Base-by-base conservation (phyloP, 2,113 vertebrate species). In the Colius striatus region DNA sequence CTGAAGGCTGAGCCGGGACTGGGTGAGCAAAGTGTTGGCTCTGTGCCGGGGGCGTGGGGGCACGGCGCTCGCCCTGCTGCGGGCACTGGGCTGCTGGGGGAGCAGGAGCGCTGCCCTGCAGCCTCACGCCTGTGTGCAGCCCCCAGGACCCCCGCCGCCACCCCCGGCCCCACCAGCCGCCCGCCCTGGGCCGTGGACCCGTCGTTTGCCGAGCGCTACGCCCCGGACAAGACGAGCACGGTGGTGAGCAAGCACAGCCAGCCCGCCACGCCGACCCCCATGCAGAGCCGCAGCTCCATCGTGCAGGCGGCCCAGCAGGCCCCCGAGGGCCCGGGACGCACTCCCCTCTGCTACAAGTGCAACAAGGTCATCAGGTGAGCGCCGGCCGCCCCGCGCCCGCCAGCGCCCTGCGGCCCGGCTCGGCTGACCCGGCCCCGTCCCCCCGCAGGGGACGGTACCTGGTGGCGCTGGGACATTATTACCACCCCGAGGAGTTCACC, bases 401-500 rank as follows among this genome's bases (percentile, higher is more conserved):
- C 41, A 3, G 19, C 0, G 0, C 45, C 60, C 65, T 19, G 55
- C 2, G 57, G 36, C 74, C 45, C 0, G 0, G 45, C 1, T 0
- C 61, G 81, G 73, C 91, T 75, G 60, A 87, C 0, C 1, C 34
- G 77, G 62, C 20, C 13, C 76, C 95, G 76, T 81, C 75, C 55
- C 18, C 48, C 68, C 1, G 4, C 72, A 99, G 99, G 96, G 99
- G 99, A 68, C 99, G 99, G 32, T 99, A 99, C 93, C 97, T 99
- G 85, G 99, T 99, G 87, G 99, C 99, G 0, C 97, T 99, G 97
- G 99, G 99, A 21, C 98, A 98, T 13, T 99, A 99, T 11, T 99
- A 99, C 98, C 99, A 99, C 97, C 99, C 99, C 0, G 99, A 99
- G 97, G 99, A 99, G 96, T 99, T 99, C 76, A 98, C 96, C 29